Evolutionary conservation across 2,113 vertebrate genomes (phyloP), one percentile per base, ranked within the genome.

Genomic region (Actenoides hombroni): DNA sequence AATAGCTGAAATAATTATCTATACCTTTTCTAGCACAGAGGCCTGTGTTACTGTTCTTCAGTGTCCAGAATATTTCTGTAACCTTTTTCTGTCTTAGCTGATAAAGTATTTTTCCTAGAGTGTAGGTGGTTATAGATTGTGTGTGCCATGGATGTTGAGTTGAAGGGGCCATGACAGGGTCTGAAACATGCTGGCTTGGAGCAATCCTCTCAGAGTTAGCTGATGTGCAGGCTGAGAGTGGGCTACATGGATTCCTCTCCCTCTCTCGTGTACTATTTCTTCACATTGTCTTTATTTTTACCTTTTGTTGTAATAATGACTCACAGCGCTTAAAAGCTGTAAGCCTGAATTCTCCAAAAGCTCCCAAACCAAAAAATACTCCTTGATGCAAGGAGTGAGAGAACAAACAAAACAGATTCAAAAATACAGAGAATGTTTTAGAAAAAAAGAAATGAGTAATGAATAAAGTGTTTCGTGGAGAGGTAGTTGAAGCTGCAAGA

Each of bases 221-320:
- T 81, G 53, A 61, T 24, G 23, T 71, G 69, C 65, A 92, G 68
- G 54, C 44, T 88, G 64, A 76, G 39, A 80, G 91, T 48, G 64
- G 29, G 46, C 60, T 68, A 48, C 46, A 8, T 3, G 23, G 49
- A 69, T 74, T 74, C 4, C 3, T 51, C 42, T 67, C 63, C 59
- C 65, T 83, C 81, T 35, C 16, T 56, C 37, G 1, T 28, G 46
- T 35, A 48, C 46, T 65, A n/a, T 88, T 85, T 65, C 68, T 92
- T 90, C 83, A 70, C 64, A 7, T 46, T 70, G 42, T 51, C 64
- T 92, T 88, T 63, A 54, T 74, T 83, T 88, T 74, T 86, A 71
- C 69, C 56, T 93, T 96, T 95, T 88, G 56, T 92, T 83, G 28
- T 61, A 88, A 44, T 57, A 92, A 63, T 83, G 64, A 95, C 64